phyloP scores from a whole-genome alignment of 2,888 invertebrate genomes.

The Elegia similella region DNA sequence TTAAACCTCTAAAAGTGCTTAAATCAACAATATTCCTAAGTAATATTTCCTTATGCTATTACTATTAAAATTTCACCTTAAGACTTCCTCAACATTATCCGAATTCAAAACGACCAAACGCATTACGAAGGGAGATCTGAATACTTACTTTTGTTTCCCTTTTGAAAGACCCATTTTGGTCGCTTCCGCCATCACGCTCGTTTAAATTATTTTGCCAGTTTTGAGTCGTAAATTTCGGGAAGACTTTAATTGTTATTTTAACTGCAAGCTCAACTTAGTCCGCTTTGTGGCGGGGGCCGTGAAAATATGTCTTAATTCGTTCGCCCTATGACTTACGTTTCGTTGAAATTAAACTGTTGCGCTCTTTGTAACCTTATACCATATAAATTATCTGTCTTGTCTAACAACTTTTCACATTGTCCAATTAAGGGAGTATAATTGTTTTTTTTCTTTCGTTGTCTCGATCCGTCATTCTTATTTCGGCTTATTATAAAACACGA shows the following conservation, averaged over 20 bases:
- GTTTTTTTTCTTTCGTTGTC: constrained; percentile 17
- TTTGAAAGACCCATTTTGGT: constrained; percentile 68
- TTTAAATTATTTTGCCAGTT: constrained; percentile 78
- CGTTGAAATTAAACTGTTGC: constrained; percentile 59
- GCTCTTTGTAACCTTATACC: constrained; percentile 39
- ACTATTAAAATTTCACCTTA: constrained; percentile 77
- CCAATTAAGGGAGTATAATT: constrained; percentile 25
- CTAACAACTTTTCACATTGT: constrained; percentile 39
- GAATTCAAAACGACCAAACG: constrained; percentile 61
- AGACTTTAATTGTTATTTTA: constrained; percentile 82
- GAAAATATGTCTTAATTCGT: constrained; percentile 80
- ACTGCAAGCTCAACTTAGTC: constrained; percentile 77
- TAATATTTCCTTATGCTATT: constrained; percentile 73
- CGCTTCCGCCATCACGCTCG: constrained; percentile 60
- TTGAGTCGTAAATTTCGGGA: constrained; percentile 77
- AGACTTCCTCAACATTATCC: constrained; percentile 51
- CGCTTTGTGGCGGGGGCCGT: constrained; percentile 54
- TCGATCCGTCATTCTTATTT: constrained; percentile 3
- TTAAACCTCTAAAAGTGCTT: constrained; percentile 51
- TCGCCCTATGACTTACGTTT: constrained; percentile 75
- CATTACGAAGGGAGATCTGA: constrained; percentile 52
- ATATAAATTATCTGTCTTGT: constrained; percentile 48
- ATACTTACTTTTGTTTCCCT: constrained; percentile 72
- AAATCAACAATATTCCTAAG: constrained; percentile 70
- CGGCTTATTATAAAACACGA: too few relatives aligned